phyloP scores from a whole-genome alignment of 2,797 vertebrate genomes.

The Spheniscus humboldti region DNA sequence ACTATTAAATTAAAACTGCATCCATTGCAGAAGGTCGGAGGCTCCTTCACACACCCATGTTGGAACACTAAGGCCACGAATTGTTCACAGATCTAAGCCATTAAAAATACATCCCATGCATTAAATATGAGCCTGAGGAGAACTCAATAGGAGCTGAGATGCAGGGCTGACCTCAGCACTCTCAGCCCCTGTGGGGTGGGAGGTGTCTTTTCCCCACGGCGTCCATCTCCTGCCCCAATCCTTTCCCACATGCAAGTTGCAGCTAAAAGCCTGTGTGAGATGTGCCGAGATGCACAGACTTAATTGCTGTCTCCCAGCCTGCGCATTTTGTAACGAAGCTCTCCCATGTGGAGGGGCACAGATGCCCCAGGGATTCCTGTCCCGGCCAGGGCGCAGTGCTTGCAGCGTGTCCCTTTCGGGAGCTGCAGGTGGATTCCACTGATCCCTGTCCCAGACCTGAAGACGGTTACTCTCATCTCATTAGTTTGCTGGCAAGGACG shows the following conservation, averaged over 20 bases:
- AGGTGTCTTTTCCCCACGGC: not conserved
- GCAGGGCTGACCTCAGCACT: not conserved
- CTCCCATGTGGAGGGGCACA: accelerated
- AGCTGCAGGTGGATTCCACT: not conserved
- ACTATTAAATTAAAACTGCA: constrained; percentile 24
- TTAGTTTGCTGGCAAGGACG: not conserved
- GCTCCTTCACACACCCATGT: constrained; percentile 42
- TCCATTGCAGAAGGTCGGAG: constrained; percentile 51
- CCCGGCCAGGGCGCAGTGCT: not conserved
- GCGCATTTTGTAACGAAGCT: not conserved
- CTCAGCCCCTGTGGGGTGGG: not conserved
- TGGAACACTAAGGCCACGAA: constrained; percentile 20
- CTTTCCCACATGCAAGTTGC: not conserved
- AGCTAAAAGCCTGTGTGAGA: not conserved
- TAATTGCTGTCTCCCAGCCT: constrained; percentile 5
- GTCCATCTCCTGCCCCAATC: not conserved
- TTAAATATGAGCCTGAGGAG: constrained; percentile 52
- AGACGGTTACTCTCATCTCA: not conserved
- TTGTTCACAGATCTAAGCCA: constrained; percentile 35
- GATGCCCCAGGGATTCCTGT: not conserved
- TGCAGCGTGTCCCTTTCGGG: not conserved
- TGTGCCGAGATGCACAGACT: not conserved
- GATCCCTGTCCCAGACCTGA: not conserved
- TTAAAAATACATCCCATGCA: constrained; percentile 57
- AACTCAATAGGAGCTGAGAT: not conserved